phyloP scores from a whole-genome alignment of 2,113 vertebrate genomes.

The Saguinus imperator region DNA sequence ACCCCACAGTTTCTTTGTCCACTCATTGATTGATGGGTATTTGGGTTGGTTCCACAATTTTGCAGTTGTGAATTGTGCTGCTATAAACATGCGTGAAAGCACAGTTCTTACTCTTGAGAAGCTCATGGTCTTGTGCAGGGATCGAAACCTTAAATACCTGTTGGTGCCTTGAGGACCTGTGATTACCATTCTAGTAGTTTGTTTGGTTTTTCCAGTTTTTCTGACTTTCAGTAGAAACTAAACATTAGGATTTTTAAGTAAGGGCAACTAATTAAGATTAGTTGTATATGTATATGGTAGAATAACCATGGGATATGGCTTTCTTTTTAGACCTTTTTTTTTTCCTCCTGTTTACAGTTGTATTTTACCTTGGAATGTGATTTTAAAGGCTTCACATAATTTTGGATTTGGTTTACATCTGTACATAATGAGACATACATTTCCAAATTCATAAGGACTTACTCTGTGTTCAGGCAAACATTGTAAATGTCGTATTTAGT shows the following conservation, averaged over 20 bases:
- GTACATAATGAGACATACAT: conserved; percentile 18
- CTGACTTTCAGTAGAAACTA: background rate
- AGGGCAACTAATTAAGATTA: background rate
- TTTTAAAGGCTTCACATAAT: conserved; percentile 49
- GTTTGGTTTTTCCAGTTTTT: background rate
- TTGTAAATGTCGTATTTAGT: background rate
- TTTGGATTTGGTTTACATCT: conserved; percentile 62
- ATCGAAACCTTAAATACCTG: background rate
- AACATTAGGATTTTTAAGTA: conserved; percentile 6
- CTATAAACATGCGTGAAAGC: background rate
- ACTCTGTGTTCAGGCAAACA: background rate
- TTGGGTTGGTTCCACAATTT: too few relatives aligned
- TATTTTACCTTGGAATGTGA: conserved; percentile 46
- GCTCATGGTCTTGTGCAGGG: background rate
- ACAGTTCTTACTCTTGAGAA: background rate
- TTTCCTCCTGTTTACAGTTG: background rate
- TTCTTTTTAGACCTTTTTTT: background rate
- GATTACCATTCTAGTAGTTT: background rate
- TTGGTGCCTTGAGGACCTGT: background rate
- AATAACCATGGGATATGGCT: background rate
- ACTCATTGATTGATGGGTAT: too few relatives aligned
- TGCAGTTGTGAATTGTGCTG: too few relatives aligned
- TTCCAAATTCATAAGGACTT: background rate
- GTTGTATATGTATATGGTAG: background rate
- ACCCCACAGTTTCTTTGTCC: too few relatives aligned